Percentiles rank a stretch among this genome's conserved stretches.
These are phyloP conservation scores for Microtus ochrogaster DNA, from an alignment of 2,113 vertebrate genomes.

Conservation along the genomic window DNA sequence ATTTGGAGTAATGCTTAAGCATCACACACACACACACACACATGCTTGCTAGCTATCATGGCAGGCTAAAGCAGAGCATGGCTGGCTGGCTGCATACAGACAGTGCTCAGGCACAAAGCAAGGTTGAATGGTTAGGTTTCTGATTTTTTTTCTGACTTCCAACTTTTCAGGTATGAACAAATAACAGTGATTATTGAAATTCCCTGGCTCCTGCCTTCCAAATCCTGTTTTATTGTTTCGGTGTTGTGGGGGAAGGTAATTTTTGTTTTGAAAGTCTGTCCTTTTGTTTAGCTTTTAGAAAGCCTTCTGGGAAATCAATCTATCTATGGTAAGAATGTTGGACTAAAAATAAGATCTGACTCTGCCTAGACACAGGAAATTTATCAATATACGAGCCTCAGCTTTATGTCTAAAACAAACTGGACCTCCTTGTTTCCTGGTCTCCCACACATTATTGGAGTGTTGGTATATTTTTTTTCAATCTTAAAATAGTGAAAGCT, in stretches of 20 bases:
- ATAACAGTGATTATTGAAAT: neutral
- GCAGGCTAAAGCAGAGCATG: neutral
- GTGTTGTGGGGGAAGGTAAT: fast-evolving
- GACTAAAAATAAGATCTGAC: neutral
- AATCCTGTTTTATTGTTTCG: neutral
- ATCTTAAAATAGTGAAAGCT: conserved; percentile 5
- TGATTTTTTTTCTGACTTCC: neutral
- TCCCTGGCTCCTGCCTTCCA: neutral
- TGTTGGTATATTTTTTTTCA: neutral
- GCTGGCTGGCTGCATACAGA: neutral
- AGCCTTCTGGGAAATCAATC: neutral
- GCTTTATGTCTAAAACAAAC: neutral
- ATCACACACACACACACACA: too few relatives aligned
- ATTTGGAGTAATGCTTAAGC: neutral
- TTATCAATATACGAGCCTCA: neutral
- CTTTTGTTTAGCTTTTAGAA: neutral
- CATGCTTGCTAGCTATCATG: neutral
- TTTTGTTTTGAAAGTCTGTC: neutral
- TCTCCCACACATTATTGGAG: neutral
- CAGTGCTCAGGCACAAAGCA: neutral
- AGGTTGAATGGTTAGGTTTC: neutral
- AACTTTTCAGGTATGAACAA: neutral
- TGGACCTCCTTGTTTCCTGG: neutral
- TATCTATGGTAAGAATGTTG: neutral
- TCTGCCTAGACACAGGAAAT: neutral